Base-by-base conservation (phyloP, 1,140 invertebrate genomes). In the Carcinoscorpius rotundicauda region DNA sequence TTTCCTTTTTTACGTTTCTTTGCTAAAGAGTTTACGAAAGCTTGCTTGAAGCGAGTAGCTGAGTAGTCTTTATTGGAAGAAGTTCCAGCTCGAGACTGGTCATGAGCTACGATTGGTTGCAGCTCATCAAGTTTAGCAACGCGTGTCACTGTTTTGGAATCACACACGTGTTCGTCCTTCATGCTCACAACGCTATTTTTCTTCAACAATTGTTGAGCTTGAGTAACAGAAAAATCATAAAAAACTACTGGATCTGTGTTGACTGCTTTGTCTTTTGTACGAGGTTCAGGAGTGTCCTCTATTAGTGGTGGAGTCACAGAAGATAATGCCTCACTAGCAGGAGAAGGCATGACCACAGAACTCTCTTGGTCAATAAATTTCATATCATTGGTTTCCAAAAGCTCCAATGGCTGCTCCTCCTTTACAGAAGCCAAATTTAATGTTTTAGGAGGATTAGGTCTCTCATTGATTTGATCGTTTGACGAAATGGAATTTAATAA, bases 71-170 rank as follows among this genome's bases (percentile, higher is more conserved):
- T 55, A 6, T 6, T 9, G 8, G 11, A 8, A 5, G 8, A 49
- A 5, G 60, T 49, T 3, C 6, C 9, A 51, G 29, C 50, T n/a
- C 8, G n/a, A 5, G 50, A 61, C 5, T 48, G 60, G 29, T 61
- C 60, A 50, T 62, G 6, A 49, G 53, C 53, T n/a, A 67, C 49
- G 11, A 67, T 64, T 52, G 64, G 58, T 61, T 67, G 63, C 9
- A 65, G 58, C 51, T 67, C 64, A 9, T 65, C 64, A 10, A 55
- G 5, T 59, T 61, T 66, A 29, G 64, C 55, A 4, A 68, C 55
- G 1, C 67, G 58, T 51, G 67, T 68, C 55, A 62, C 52, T 10
- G 64, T 65, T 58, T 68, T 68, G 61, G 63, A 3, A 63, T 11
- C 49, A 3, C 53, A 6, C 6, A 55, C 53, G 6, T 55, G 53